Evolutionary conservation across 2,888 invertebrate genomes (phyloP).

Genomic region (Galerucella calmariensis): DNA sequence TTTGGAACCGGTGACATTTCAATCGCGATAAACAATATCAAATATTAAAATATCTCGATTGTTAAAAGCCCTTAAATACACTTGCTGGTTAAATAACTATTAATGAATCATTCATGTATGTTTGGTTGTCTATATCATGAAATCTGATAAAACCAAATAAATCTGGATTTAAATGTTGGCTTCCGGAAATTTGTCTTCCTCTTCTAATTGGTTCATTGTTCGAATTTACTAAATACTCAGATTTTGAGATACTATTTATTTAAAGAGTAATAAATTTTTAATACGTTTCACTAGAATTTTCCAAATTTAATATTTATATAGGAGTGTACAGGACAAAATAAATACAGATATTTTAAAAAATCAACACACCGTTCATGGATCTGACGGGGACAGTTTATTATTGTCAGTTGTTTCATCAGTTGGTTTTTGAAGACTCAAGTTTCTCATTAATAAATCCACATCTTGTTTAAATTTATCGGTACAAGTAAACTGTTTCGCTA

Average conservation of each 20-base stretch:
- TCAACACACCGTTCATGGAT: background rate
- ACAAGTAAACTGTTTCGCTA: constrained; percentile 52
- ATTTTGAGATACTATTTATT: background rate
- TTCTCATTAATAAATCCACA: constrained; percentile 50
- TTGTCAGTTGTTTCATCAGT: background rate
- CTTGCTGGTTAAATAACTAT: no score
- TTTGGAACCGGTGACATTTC: no score
- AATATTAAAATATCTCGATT: no score
- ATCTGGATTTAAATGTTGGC: no score
- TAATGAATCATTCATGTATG: no score
- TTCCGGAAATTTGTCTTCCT: no score
- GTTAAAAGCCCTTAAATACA: no score
- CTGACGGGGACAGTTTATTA: background rate
- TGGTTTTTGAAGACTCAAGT: constrained; percentile 32
- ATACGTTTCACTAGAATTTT: background rate
- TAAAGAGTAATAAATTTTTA: background rate
- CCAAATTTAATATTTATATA: background rate
- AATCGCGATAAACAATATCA: no score
- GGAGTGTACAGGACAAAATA: background rate
- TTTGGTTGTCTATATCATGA: no score
- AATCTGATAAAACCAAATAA: no score
- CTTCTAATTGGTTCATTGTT: background rate
- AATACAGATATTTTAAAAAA: background rate
- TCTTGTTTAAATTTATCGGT: constrained; percentile 52
- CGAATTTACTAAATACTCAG: background rate